A percentile compares a stretch with the other conserved stretches of the same genome.
Conservation (phyloP, 2,797 vertebrate genomes). For the Galagoides demidoff region DNA sequence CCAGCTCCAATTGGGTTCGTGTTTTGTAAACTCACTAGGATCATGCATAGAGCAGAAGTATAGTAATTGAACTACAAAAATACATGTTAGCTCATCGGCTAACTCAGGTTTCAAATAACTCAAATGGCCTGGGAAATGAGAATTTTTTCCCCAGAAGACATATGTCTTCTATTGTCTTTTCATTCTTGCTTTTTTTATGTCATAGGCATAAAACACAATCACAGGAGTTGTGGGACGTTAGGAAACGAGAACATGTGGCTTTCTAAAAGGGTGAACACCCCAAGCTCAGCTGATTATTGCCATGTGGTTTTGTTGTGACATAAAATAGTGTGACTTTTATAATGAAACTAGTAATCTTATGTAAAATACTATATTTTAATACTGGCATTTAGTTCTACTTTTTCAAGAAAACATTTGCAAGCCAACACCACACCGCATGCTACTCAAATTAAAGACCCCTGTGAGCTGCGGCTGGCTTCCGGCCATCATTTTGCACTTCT, state of each 20-base stretch:
- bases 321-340: not conserved
- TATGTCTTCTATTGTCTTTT: not conserved
- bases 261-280: not conserved
- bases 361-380: not conserved
- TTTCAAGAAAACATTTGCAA: not conserved
- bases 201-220: not conserved
- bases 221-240: not conserved
- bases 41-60: constrained; percentile 3
- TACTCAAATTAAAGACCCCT: not conserved
- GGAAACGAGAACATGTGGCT: not conserved
- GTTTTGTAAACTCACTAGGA: constrained; percentile 43
- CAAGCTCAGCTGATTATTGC: not conserved
- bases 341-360: not conserved
- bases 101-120: constrained; percentile 9
- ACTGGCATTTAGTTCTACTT: not conserved
- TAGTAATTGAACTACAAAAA: constrained; percentile 33
- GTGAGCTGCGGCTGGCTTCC: not conserved
- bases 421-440: not conserved
- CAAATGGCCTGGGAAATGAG: not conserved
- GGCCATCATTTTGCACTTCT: not conserved
- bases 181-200: not conserved
- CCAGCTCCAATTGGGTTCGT: constrained; percentile 7
- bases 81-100: not conserved
- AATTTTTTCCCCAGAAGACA: not conserved
- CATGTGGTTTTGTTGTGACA: not conserved